Conservation (phyloP, 2,113 vertebrate species). For the Chauna torquata region DNA sequence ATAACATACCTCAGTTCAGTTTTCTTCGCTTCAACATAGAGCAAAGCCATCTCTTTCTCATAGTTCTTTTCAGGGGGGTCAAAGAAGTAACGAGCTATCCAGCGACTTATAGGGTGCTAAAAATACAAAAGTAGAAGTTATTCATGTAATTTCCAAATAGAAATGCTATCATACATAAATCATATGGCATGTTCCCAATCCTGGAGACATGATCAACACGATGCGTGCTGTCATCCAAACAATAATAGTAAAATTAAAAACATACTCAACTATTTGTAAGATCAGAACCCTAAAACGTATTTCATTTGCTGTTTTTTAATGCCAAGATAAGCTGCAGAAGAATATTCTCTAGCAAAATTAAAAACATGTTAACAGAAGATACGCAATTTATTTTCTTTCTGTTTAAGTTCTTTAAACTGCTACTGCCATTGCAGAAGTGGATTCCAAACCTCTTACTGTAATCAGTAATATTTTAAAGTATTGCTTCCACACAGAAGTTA, state of each 20-base stretch:
- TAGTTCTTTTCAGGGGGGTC: slow-evolving; percentile 90
- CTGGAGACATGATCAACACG: background rate
- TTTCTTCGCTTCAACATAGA: slow-evolving; percentile 85
- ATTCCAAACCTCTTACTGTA: background rate
- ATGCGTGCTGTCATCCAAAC: background rate
- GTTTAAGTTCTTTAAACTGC: background rate
- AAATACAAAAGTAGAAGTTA: background rate
- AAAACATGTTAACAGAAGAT: background rate
- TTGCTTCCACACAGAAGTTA: background rate
- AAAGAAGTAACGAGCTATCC: slow-evolving; percentile 80
- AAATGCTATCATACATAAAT: background rate
- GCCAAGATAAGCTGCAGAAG: background rate
- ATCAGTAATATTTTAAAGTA: background rate
- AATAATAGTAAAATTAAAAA: background rate
- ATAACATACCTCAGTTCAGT: slow-evolving; percentile 81
- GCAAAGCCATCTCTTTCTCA: slow-evolving; percentile 87
- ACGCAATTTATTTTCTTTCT: background rate
- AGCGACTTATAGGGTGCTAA: slow-evolving; percentile 94
- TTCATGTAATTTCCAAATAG: background rate
- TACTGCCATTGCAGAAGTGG: background rate
- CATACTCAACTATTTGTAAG: background rate
- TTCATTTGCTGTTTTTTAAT: background rate
- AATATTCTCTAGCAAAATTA: background rate
- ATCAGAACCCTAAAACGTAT: background rate
- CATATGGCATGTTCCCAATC: background rate